These are phyloP conservation scores for Castor canadensis DNA, from an alignment of 2,113 vertebrate genomes.

Conservation along the genomic window DNA sequence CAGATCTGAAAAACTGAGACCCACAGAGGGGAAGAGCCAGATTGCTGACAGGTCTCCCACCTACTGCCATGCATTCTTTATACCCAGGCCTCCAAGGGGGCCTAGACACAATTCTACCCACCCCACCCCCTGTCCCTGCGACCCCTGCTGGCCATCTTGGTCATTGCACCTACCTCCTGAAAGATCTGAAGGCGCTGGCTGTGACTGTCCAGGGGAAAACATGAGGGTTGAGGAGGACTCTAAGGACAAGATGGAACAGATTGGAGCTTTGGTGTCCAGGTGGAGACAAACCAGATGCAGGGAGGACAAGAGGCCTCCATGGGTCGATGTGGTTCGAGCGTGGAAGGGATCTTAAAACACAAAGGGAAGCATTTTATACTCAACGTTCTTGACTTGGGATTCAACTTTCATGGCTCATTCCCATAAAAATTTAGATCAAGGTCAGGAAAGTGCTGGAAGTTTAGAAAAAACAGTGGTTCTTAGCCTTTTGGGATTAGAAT, in stretches of 20 bases:
- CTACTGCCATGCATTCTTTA: not conserved
- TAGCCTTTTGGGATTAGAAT: not conserved
- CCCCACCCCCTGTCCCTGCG: accelerated
- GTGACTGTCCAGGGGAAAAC: not conserved
- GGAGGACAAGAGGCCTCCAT: not conserved
- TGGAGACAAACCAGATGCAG: not conserved
- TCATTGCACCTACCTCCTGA: slow-evolving; percentile 36
- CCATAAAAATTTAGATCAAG: not conserved
- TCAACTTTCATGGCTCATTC: not conserved
- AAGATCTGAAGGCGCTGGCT: not conserved
- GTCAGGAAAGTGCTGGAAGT: not conserved
- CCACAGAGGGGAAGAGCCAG: not conserved
- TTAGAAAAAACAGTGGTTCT: not conserved
- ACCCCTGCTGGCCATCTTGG: not conserved
- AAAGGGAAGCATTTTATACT: not conserved
- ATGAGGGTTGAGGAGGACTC: not conserved
- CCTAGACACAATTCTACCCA: accelerated
- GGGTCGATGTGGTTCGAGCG: not conserved
- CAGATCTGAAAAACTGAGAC: slow-evolving; percentile 1
- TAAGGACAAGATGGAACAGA: not conserved
- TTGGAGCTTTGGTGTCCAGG: not conserved
- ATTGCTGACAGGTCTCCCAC: not conserved
- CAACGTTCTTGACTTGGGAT: not conserved
- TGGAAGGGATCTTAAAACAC: not conserved
- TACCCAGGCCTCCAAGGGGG: not conserved